A percentile compares a stretch with the other conserved stretches of the same genome.
phyloP scores from a whole-genome alignment of 2,797 vertebrate genomes.

The Varecia variegata region DNA sequence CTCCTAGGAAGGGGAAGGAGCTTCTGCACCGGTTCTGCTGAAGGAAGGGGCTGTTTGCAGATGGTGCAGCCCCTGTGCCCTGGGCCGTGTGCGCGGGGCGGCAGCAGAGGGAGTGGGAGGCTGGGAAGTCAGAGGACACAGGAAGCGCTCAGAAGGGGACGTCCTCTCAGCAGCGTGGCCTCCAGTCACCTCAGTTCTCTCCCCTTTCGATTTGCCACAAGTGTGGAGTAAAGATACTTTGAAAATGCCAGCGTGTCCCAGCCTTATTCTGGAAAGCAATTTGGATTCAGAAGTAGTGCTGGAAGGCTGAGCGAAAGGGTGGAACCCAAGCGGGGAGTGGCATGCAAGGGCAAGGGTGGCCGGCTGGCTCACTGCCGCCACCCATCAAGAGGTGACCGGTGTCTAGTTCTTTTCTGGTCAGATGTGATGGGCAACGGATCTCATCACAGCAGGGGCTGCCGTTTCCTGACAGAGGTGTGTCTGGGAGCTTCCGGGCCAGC shows the following conservation, averaged over 20 bases:
- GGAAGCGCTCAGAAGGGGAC: accelerated
- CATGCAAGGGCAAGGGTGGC: background rate
- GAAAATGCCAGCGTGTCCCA: background rate
- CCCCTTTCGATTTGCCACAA: background rate
- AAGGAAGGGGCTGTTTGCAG: background rate
- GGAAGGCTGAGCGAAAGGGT: background rate
- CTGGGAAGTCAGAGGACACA: background rate
- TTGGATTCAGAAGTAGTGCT: background rate
- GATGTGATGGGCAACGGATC: too few relatives aligned
- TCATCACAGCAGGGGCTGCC: background rate
- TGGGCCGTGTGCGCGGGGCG: accelerated
- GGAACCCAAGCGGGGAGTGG: background rate
- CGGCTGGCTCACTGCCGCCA: background rate
- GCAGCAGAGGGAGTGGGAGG: background rate
- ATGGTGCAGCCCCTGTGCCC: accelerated
- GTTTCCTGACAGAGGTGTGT: background rate
- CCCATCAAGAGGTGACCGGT: background rate
- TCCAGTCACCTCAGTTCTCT: background rate
- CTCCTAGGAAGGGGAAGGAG: background rate
- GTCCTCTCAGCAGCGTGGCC: background rate
- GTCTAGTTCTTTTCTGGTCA: background rate
- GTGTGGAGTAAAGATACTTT: background rate
- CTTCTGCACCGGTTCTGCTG: accelerated
- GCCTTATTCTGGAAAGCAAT: background rate
- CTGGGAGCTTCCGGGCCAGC: background rate